phyloP scores from a whole-genome alignment of 2,113 vertebrate genomes.

The Cololabis saira region DNA sequence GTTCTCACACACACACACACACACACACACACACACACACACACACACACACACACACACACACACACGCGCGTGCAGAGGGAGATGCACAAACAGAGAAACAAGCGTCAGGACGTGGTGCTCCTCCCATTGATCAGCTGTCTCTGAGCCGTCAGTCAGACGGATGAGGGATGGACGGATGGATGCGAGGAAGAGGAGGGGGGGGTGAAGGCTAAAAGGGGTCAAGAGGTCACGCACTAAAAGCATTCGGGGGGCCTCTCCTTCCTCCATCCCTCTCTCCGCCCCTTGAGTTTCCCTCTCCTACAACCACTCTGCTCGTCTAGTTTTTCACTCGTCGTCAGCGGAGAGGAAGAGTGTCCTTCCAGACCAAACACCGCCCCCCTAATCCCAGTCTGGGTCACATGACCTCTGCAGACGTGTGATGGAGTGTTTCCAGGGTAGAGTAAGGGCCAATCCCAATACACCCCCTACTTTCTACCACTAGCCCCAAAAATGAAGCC shows the following conservation, averaged over 20 bases:
- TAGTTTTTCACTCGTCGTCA: constrained; percentile 26
- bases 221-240: constrained; percentile 70
- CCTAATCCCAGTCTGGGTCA: too few species aligned
- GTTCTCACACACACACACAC: constrained; percentile 38
- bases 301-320: constrained; percentile 42
- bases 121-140: constrained; percentile 69
- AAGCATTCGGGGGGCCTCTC: constrained; percentile 62
- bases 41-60: constrained; percentile 37
- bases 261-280: constrained; percentile 25
- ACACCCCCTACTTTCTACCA: too few species aligned
- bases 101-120: constrained; percentile 61
- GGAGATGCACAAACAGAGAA: constrained; percentile 33
- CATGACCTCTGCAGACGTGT: too few species aligned
- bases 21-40: constrained; percentile 34
- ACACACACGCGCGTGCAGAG: constrained; percentile 29
- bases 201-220: constrained; percentile 71
- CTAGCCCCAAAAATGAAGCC: too few species aligned
- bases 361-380: constrained; percentile 28
- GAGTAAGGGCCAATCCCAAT: too few species aligned
- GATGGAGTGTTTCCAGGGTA: too few species aligned
- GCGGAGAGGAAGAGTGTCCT: constrained; percentile 14
- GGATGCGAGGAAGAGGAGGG: not conserved
- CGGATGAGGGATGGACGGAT: constrained; percentile 26
- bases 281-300: constrained; percentile 43
- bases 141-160: constrained; percentile 70